Evolutionary conservation across 35 echinoderm and acorn worm species (phyloP), one percentile per base, ranked within the genome.

Genomic region (Patiria miniata): DNA sequence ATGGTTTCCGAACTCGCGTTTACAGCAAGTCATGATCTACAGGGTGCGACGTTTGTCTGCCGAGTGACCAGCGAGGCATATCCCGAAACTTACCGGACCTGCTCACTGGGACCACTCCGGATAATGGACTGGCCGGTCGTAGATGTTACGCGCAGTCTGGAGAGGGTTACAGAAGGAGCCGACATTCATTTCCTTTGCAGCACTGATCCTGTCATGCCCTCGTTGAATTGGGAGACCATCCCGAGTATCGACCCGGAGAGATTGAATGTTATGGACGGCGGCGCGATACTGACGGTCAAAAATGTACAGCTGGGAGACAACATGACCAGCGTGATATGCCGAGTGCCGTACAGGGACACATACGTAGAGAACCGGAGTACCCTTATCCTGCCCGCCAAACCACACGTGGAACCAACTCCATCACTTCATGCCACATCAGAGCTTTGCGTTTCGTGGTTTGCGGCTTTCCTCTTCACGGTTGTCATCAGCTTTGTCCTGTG

Each of bases 401-500:
- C 65, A 32, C 1, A 15, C 1, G 34, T 73, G 21, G 21, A 5
- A 32, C 29, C 65, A 1, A 36, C 29, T 9, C 8, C 14, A 73
- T 15, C 65, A 36, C 14, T 16, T 34, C 65, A 73, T 73, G 23
- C 65, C 2, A 73, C 65, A 26, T 73, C 65, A 32, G 19, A 30
- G 29, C 19, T 73, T 23, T 73, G 65, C 34, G 2, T 73, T 26
- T 23, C 65, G 15, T 73, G 65, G 65, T 73, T 73, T 30, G 65
- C 26, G 22, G 65, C 65, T 34, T 73, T 73, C 65, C 23, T 73
- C 65, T 73, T 73, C 65, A 73, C 65, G 2, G 65, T 34, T 73
- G 65, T 73, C 8, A 23, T 73, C 26, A 73, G 29, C 34, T 26
- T 73, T 34, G 29, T 30, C 29, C 65, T 73, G 26, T 73, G 65